Evolutionary conservation across 2,113 vertebrate genomes (phyloP).

Genomic region (Rhipidura dahli): DNA sequence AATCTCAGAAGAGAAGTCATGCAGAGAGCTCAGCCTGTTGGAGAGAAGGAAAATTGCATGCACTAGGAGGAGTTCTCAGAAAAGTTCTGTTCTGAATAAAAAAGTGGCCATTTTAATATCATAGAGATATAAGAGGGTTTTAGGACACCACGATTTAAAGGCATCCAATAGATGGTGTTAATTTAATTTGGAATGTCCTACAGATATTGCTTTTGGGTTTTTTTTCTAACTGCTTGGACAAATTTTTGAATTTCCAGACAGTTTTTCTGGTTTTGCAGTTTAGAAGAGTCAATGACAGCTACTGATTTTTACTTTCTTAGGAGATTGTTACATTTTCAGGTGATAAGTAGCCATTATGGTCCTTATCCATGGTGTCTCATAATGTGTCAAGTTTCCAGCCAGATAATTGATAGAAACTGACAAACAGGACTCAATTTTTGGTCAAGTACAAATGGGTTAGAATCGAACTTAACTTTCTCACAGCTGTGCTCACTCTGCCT

Average conservation of each 20-base stretch:
- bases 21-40: neutral
- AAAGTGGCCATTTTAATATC: neutral
- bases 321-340: neutral
- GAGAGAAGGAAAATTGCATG: neutral
- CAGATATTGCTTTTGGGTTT: neutral
- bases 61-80: neutral
- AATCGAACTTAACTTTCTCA: neutral
- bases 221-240: neutral
- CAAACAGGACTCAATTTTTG: neutral
- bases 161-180: neutral
- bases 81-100: neutral
- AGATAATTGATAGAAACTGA: neutral
- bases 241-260: neutral
- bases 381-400: neutral
- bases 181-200: neutral
- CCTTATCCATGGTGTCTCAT: neutral
- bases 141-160: neutral
- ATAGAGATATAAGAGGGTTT: neutral
- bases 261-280: neutral
- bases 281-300: neutral
- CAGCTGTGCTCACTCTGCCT: neutral
- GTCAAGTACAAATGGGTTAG: neutral
- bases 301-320: neutral
- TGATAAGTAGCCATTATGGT: rapidly evolving
- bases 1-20: neutral